Conservation (phyloP, 2,797 vertebrate genomes). For the Cyclopterus lumpus region DNA sequence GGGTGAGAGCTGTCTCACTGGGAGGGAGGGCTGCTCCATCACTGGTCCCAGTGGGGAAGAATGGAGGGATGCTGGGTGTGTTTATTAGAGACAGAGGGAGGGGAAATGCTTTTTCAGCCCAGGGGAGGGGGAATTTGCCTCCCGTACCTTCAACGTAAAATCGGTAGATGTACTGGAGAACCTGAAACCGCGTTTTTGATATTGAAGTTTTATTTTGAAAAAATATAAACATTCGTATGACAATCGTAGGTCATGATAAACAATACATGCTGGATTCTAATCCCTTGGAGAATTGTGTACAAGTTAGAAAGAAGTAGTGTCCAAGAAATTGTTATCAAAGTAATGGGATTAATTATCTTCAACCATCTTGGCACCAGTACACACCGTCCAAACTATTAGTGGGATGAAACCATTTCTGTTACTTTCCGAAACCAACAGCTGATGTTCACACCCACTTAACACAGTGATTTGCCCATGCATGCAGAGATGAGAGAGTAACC, state of each 20-base stretch:
- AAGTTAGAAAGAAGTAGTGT: not conserved
- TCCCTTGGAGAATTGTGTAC: not conserved
- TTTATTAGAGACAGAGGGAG: constrained; percentile 66
- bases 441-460: not conserved
- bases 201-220: not conserved
- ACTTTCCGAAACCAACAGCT: not conserved
- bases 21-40: constrained; percentile 62
- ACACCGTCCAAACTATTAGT: not conserved
- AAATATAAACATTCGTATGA: not conserved
- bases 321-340: constrained; percentile 5
- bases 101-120: constrained; percentile 28
- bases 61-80: constrained; percentile 61
- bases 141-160: not conserved
- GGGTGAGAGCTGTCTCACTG: constrained; percentile 60
- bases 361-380: not conserved
- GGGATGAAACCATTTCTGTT: not conserved
- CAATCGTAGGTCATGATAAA: not conserved
- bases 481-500: not conserved
- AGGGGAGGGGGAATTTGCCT: not conserved
- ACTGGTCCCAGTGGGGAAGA: constrained; percentile 59
- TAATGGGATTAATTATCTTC: not conserved
- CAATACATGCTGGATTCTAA: not conserved
- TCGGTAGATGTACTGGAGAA: not conserved
- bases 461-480: not conserved
- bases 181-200: not conserved